These are phyloP conservation scores for Aporophyla lueneburgensis DNA, from an alignment of 2,888 invertebrate species.

Conservation along the genomic window DNA sequence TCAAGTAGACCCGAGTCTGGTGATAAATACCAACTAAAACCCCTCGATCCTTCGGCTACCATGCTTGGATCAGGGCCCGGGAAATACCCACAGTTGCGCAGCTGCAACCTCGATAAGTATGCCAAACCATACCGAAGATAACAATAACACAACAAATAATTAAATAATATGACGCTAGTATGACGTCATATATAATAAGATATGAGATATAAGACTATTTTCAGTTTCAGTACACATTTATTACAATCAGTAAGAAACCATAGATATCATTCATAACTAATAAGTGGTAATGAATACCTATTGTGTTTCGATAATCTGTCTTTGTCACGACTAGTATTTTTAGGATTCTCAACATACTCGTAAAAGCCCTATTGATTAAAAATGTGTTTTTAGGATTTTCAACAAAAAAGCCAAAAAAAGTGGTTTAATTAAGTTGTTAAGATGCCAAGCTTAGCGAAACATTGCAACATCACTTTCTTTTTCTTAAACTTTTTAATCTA, in stretches of 20 bases:
- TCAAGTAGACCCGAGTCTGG: neutral
- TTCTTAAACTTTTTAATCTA: no score
- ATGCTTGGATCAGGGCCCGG: neutral
- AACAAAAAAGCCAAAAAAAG: neutral
- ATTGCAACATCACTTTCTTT: neutral
- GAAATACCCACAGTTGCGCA: neutral
- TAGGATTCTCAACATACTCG: neutral
- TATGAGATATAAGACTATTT: conserved; percentile 1
- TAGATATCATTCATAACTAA: neutral
- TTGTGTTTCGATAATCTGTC: neutral
- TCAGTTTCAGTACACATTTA: neutral
- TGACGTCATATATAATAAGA: neutral
- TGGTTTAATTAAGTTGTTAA: neutral
- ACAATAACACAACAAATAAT: conserved; percentile 1
- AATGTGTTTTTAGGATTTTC: neutral
- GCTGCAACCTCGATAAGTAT: neutral
- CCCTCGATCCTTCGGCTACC: neutral
- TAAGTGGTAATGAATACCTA: neutral
- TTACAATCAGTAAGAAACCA: neutral
- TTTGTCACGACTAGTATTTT: neutral
- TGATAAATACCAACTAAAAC: neutral
- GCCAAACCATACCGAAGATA: neutral
- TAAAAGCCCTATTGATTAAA: no score
- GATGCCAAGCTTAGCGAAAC: neutral
- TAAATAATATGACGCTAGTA: neutral